Base-by-base conservation (phyloP, 2,113 vertebrate genomes). In the Gymnocephalus cernua region DNA sequence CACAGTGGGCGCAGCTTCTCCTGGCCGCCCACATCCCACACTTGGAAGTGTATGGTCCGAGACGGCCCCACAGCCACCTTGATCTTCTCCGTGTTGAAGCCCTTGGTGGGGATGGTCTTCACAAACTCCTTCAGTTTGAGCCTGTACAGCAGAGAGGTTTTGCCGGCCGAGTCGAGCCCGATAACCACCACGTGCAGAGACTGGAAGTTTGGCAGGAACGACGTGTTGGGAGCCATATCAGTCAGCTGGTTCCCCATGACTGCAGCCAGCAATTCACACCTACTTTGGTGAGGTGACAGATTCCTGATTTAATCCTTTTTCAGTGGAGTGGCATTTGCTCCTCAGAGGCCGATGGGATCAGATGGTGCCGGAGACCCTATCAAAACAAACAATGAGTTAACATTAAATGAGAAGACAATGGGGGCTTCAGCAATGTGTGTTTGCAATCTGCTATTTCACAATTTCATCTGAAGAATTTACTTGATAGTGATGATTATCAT, bases 11-110 rank as follows among this genome's bases (percentile, higher is more conserved):
- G 94, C 45, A 98, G 94, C 90, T 97, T 98, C 80, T 98, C 97
- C 89, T 98, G 97, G 0, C 97, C 97, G 0, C 97, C 97, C 4
- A 98, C 97, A 1, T 98, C 97, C 97, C 97, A 98, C 84, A 97
- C 97, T 80, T 97, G 96, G 88, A 98, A 97, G 83, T 95, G 95
- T 54, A 97, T 95, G 68, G 92, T 84, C 0, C 96, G 95, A 0
- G 96, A 95, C 2, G 92, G 85, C 5, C 95, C 97, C 51, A 97
- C 89, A 0, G 95, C 87, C 77, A 97, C 95, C 65, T 96, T 96
- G 80, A 97, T 96, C 92, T 96, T 97, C 93, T 98, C 97, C 3
- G 93, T 97, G 93, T 98, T 98, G 90, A 98, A 98, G 71, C 97
- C 97, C 79, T 97, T 97, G 50, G 97, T 98, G 25, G 97, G 97